Conservation (phyloP, 2,797 vertebrate species). For the Esox masquinongy region DNA sequence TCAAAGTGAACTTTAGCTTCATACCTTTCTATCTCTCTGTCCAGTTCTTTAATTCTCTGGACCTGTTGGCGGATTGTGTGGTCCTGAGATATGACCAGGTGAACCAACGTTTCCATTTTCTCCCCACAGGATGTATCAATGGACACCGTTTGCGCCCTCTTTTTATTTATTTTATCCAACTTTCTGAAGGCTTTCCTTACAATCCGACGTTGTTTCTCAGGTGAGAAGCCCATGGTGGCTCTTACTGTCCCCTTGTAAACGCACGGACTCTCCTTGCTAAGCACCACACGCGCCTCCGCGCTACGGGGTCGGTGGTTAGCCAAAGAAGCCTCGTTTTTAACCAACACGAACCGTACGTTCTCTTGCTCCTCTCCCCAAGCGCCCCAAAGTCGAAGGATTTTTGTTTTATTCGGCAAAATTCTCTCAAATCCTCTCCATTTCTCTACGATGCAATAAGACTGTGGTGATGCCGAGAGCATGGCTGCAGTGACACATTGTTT, state of each 20-base stretch:
- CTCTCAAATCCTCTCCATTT: conserved; percentile 96
- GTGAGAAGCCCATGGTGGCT: conserved; percentile 63
- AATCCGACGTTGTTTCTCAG: conserved; percentile 89
- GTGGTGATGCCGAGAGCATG: conserved; percentile 73
- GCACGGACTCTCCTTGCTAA: conserved; percentile 81
- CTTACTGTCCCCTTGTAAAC: conserved; percentile 57
- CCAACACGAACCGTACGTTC: conserved; percentile 90
- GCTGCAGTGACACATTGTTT: conserved; percentile 61
- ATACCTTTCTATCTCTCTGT: conserved; percentile 87
- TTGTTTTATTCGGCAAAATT: conserved; percentile 88
- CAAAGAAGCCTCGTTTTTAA: conserved; percentile 85
- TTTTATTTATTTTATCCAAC: conserved; percentile 89
- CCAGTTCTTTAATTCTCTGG: conserved; percentile 87
- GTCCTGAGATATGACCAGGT: conserved; percentile 92
- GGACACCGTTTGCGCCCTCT: conserved; percentile 67
- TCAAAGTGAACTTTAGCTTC: conserved; percentile 88
- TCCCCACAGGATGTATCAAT: conserved; percentile 73
- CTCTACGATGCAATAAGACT: conserved; percentile 90
- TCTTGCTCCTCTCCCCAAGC: conserved; percentile 92
- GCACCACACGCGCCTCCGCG: conserved; percentile 92
- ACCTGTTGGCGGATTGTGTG: conserved; percentile 94
- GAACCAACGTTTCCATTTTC: conserved; percentile 91
- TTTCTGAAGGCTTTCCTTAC: conserved; percentile 96
- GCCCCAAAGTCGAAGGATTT: conserved; percentile 86
- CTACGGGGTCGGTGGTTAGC: conserved; percentile 84